phyloP scores from a whole-genome alignment of 2,797 vertebrate genomes.

The Dicrostonyx torquatus region DNA sequence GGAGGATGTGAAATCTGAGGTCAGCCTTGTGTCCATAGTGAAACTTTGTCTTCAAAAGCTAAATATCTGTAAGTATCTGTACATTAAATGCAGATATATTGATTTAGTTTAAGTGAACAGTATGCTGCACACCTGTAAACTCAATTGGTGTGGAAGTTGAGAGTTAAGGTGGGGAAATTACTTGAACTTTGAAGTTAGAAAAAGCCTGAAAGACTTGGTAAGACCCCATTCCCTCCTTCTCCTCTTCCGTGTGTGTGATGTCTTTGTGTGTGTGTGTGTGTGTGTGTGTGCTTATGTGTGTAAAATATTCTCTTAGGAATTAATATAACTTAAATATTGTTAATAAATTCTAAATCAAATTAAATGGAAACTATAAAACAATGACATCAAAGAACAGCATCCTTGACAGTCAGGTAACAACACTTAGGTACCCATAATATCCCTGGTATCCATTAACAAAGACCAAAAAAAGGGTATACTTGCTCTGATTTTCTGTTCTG shows the following conservation, averaged over 20 bases:
- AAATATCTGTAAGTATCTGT: neutral
- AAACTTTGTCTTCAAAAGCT: neutral
- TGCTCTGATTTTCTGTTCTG: neutral
- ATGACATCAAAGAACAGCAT: neutral
- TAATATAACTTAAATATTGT: neutral
- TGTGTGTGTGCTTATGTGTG: too few relatives aligned
- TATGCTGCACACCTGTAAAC: neutral
- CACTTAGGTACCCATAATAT: neutral
- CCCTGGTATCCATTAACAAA: neutral
- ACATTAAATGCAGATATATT: neutral
- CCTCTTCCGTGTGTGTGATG: neutral
- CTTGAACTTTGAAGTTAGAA: neutral
- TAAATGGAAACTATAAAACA: neutral
- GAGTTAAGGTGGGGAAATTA: neutral
- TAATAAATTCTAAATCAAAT: neutral
- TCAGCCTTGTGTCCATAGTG: neutral
- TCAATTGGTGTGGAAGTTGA: neutral
- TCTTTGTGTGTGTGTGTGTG: neutral
- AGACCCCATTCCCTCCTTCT: neutral
- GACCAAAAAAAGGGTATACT: neutral
- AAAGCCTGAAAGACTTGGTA: neutral
- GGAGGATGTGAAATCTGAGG: neutral
- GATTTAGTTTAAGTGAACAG: neutral
- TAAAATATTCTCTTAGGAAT: neutral
- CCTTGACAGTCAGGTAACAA: neutral